Percentiles rank a stretch among this genome's conserved stretches.
Evolutionary conservation across 1,140 invertebrate genomes (phyloP).

Genomic region (Leptopilina clavipes): DNA sequence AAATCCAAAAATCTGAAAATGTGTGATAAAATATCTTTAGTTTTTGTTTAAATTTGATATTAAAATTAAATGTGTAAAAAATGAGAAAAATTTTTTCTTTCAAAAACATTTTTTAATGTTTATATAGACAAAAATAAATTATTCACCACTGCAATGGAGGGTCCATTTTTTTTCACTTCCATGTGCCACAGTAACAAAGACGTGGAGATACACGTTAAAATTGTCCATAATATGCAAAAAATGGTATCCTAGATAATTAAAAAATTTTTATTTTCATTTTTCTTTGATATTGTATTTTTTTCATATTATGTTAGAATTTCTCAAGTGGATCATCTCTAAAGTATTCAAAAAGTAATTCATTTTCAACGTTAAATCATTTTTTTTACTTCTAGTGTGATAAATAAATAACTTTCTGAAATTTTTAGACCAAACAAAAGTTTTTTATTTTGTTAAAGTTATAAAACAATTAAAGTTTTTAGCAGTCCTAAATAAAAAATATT

Average conservation of each 20-base stretch:
- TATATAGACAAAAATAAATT: background rate
- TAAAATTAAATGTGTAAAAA: background rate
- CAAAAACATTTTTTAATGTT: background rate
- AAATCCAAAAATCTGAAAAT: constrained; percentile 24
- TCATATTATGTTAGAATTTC: too few relatives aligned
- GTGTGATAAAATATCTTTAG: background rate
- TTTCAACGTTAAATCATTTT: too few relatives aligned
- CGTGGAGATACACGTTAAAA: background rate
- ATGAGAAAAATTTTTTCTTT: too few relatives aligned
- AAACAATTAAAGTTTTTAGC: too few relatives aligned
- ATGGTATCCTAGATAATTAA: background rate
- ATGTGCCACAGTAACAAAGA: constrained; percentile 6
- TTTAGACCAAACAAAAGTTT: too few relatives aligned
- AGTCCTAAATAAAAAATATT: too few relatives aligned
- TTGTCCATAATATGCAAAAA: background rate
- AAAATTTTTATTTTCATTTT: background rate
- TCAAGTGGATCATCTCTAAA: too few relatives aligned
- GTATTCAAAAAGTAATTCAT: too few relatives aligned
- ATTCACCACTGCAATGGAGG: constrained; percentile 3
- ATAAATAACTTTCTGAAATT: too few relatives aligned
- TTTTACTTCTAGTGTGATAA: too few relatives aligned
- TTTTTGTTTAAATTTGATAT: background rate
- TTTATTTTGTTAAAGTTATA: too few relatives aligned
- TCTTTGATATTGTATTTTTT: too few relatives aligned
- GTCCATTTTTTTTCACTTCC: constrained; percentile 17